Evolutionary conservation across 2,888 invertebrate genomes (phyloP).

Genomic region (Meta bourneti): DNA sequence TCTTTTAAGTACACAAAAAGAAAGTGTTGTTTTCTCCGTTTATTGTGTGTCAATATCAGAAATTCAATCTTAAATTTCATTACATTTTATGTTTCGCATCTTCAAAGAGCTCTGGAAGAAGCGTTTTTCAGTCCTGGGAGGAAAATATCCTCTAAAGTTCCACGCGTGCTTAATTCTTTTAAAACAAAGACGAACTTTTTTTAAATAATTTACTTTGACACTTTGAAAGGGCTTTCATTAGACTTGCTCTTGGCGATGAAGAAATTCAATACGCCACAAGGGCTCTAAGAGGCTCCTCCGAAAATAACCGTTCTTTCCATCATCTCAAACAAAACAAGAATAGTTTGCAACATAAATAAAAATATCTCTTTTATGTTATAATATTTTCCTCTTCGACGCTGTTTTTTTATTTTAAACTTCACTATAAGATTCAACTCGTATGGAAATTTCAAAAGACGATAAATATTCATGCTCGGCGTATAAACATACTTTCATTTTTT

Average conservation of each 20-base stretch:
- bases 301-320: not conserved
- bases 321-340: not conserved
- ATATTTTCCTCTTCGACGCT: not conserved
- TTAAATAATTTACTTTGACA: slow-evolving; percentile 5
- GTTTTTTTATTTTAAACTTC: not conserved
- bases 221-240: slow-evolving; percentile 14
- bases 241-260: not conserved
- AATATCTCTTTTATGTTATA: not conserved
- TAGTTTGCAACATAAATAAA: not conserved
- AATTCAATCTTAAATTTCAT: not conserved
- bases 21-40: not conserved
- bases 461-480: not conserved
- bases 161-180: not conserved
- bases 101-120: not conserved
- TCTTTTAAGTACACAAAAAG: not conserved
- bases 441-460: not conserved
- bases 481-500: not conserved
- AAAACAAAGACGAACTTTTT: slow-evolving; percentile 1
- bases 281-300: not conserved
- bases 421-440: not conserved
- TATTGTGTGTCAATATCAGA: not conserved
- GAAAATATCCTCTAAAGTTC: not conserved
- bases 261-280: slow-evolving; percentile 9
- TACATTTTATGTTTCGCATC: not conserved
- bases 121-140: not conserved